Evolutionary conservation across 2,888 invertebrate genomes (phyloP), one percentile per base, ranked within the genome.

Genomic region (Chloromyia formosa): DNA sequence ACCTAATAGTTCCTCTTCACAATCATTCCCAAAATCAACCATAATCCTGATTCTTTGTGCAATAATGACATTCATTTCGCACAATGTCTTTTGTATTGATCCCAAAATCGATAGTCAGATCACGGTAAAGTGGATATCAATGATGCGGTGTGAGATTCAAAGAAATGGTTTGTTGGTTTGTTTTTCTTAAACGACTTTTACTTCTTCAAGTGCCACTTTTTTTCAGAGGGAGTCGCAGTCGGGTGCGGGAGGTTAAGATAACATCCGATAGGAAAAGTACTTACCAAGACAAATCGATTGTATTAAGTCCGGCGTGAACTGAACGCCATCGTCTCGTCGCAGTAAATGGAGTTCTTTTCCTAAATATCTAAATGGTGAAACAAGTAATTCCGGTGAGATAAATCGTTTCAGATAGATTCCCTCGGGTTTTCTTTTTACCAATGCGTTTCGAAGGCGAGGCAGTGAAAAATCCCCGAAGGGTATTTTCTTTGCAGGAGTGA

Each of bases 261-360:
- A 73, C 45, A 74, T 76, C 76, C 68, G 66, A 69, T 68, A 22
- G 49, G 66, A 73, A 75, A 73, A 73, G 74, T 74, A 76, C 73
- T 74, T 76, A 76, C 76, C 72, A 62, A 76, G 76, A 76, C 76
- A 76, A 76, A 76, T 76, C 76, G 76, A 76, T 76, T 74, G 74
- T 76, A 76, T 76, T 76, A 76, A 75, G 76, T 76, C 74, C 73
- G 73, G 76, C 74, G 73, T 74, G 73, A 76, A 75, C 49, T 72
- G 53, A 35, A 14, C 49, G 53, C 68, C 23, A n/a, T 18, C 40
- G n/a, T 20, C 49, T n/a, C 49, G 45, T 45, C 66, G 4, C 45
- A 3, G 22, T 35, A 27, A 66, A 66, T 66, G 35, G 66, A 66
- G 66, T 66, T 66, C 66, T 66, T 66, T 49, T 45, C 66, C 66